Base-by-base conservation (phyloP, 2,113 vertebrate genomes). In the Eclectus roratus region DNA sequence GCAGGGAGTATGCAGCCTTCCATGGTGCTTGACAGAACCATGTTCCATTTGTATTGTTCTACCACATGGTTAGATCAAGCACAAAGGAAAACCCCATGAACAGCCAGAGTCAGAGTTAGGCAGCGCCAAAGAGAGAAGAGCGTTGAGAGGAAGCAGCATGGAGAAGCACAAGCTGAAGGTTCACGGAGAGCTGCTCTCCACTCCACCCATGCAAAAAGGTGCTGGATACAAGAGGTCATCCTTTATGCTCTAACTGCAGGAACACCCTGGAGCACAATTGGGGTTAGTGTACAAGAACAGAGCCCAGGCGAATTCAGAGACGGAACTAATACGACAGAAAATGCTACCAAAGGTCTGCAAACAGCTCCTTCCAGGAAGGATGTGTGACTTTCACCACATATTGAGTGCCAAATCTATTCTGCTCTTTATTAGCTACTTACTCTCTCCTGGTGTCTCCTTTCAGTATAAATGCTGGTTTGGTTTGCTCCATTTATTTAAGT, bases 21-120 rank as follows among this genome's bases (percentile, higher is more conserved):
- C 99, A 99, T 99, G 99, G 99, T 99, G 99, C 99, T 99, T 99
- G 99, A 99, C 99, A 98, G 99, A 99, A 99, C 99, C 99, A 99
- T 99, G 99, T 99, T 99, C 99, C 98, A 98, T 98, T 99, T 99
- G 98, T 98, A 98, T 98, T 98, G 98, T 99, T 98, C 99, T 98
- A 99, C 99, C 99, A 99, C 99, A 99, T 99, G 99, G 99, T 99
- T 99, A 99, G 99, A 99, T 99, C 99, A 99, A 99, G 99, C 99
- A 99, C 99, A 99, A 99, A 99, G 99, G 99, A 99, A 99, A 99
- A 99, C 99, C 98, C 98, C 98, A 98, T 98, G 97, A 98, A 96
- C 92, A 98, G 98, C 97, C 97, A 98, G 98, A 98, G 98, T 98
- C 98, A 98, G 98, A 98, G 98, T 98, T 98, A 98, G 98, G 98